Base-by-base conservation (phyloP, 2,113 vertebrate genomes). In the Suncus etruscus region DNA sequence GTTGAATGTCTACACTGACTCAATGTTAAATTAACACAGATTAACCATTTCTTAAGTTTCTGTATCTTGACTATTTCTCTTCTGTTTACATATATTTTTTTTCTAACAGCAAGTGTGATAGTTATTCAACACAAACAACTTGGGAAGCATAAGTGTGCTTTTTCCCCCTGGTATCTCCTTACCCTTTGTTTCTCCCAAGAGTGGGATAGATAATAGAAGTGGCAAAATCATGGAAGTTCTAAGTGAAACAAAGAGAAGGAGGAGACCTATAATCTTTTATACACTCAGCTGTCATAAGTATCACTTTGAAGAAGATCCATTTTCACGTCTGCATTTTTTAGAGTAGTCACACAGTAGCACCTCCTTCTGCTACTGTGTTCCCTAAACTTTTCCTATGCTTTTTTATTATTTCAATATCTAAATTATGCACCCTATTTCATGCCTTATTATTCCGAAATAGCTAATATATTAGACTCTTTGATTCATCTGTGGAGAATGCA, bases 401-500 rank as follows among this genome's bases (percentile, higher is more conserved):
- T 96, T 97, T 61, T 97, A 96, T 98, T 97, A 98, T 97, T 97
- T 95, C 98, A 98, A 98, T 96, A 89, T 95, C 93, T 97, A 98
- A 97, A 97, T 97, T 96, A 95, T 97, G 90, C 93, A 96, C 96
- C 97, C 95, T 96, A 94, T 97, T 98, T 97, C 97, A 98, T 97
- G 97, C 97, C 96, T 97, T 97, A 97, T 98, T 97, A 98, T 98
- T 97, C 92, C 95, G 96, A 96, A 97, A 97, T 95, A 97, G 95
- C 96, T 96, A 97, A 95, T 96, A 97, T 96, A 96, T 98, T 98
- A 97, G 97, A 96, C 91, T 96, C 96, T 98, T 97, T 97, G 97
- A 98, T 97, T 97, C 96, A 92, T 96, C 97, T 98, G 97, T 98
- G 97, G 97, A 98, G 97, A 98, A 98, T 97, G 97, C 97, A 97